phyloP scores from a whole-genome alignment of 1,140 invertebrate species.

The Danaus plexippus region DNA sequence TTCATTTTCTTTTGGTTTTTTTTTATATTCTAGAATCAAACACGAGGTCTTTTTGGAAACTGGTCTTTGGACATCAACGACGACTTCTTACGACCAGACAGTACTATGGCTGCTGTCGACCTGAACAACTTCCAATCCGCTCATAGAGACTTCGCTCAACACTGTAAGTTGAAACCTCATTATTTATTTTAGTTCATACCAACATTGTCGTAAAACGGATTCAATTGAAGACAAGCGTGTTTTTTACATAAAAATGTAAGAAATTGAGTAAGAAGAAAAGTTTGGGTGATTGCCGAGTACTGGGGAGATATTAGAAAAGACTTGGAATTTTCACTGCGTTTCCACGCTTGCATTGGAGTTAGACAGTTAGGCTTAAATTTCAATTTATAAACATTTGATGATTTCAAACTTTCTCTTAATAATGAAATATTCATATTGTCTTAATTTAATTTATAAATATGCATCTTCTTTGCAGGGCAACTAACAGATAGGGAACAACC shows the following conservation, averaged over 20 bases:
- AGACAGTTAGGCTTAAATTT: too few relatives aligned
- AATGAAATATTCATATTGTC: neutral
- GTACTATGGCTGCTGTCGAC: conserved; percentile 73
- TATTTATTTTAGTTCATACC: too few relatives aligned
- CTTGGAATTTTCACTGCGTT: too few relatives aligned
- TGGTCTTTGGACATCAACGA: conserved; percentile 90
- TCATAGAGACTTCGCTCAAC: conserved; percentile 82
- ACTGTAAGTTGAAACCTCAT: conserved; percentile 73
- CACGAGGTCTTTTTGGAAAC: conserved; percentile 90
- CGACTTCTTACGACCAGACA: conserved; percentile 87
- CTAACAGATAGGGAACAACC: conserved; percentile 83
- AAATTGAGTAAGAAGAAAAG: too few relatives aligned
- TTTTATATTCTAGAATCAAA: conserved; percentile 82
- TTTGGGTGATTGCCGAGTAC: too few relatives aligned
- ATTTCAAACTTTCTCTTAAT: too few relatives aligned
- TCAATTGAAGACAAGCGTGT: too few relatives aligned
- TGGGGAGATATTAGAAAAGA: too few relatives aligned
- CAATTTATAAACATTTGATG: too few relatives aligned
- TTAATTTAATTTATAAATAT: neutral
- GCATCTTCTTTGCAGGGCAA: conserved; percentile 73
- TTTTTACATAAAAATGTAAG: too few relatives aligned
- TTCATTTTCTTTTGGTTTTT: conserved; percentile 4
- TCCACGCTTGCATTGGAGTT: too few relatives aligned
- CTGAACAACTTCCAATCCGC: conserved; percentile 80
- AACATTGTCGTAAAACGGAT: too few relatives aligned